Evolutionary conservation across 2,113 vertebrate genomes (phyloP), one percentile per base, ranked within the genome.

Genomic region (Myotis brandtii): DNA sequence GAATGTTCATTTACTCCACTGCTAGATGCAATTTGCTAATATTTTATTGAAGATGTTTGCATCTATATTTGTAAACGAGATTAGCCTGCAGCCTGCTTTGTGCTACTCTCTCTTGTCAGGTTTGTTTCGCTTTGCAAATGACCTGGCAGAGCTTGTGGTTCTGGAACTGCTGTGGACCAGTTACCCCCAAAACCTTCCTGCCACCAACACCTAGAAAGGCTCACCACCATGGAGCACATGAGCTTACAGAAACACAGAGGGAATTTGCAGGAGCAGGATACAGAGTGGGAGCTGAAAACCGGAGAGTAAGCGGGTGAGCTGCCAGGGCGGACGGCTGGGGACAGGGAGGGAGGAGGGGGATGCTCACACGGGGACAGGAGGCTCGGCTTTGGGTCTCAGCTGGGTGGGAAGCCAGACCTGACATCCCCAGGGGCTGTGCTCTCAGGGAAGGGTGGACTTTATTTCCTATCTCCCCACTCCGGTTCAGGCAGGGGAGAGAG

Each of bases 41-140:
- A 96, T 97, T 97, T 97, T 97, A 97, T 97, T 97, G 95, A 97
- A 97, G 97, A 97, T 87, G 95, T 86, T 96, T 96, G 91, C 96
- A 94, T 97, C 97, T 97, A 67, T 96, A 94, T 96, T 96, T 96
- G 95, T 94, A 96, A 97, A 96, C 82, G 93, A 96, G 97, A 91
- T 97, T 96, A 94, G 95, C 97, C 94, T 37, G 79, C 77, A 89
- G 96, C 89, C 93, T 83, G 67, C 91, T 75, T 10, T 3, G 75
- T 34, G 67, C 54, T 46, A 37, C 43, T 80, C 8, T 94, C 86
- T 83, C 95, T 84, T 96, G 95, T 95, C 81, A 62, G 92, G 82
- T 93, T 96, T 92, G 94, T 93, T 93, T 94, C 90, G 91, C 77
- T 96, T 86, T 89, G 81, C 62, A 89, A 94, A 93, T 89, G 93